Evolutionary conservation across 2,888 invertebrate genomes (phyloP), one percentile per base, ranked within the genome.

Genomic region (Barypeithes pellucidus): DNA sequence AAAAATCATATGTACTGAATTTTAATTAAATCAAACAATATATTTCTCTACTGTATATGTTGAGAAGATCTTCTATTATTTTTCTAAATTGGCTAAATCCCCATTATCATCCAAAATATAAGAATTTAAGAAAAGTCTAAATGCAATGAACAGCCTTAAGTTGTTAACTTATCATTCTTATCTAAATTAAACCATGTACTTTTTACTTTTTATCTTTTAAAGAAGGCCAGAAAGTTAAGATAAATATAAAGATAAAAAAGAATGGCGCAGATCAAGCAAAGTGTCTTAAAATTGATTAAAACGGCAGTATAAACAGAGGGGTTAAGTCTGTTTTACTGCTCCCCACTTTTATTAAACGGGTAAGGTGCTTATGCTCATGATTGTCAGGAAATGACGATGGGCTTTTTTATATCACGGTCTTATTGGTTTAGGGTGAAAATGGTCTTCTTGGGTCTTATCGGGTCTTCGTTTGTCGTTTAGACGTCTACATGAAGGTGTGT

Each of bases 271-370:
- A 84, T 84, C 83, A 82, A 65, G 81, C 82, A 81, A 81, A 85
- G 85, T 85, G 84, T 82, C 83, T 82, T 76, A 77, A 83, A 85
- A 86, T 86, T 86, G 86, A 86, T 86, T 86, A 85, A 84, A 86
- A 86, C 83, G 83, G 81, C 80, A 79, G 79, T 80, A 80, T 77
- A 81, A 84, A 83, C 82, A 80, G 81, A 77, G 82, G 82, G 84
- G 83, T 83, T 83, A 84, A 84, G 82, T 81, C 79, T 75, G 75
- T 81, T 80, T 79, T 68, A 63, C 47, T 73, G 57, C 68, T 78
- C 79, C 79, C 75, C 79, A 80, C 77, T 81, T 81, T 81, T 82
- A 82, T 81, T 81, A 81, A 82, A 82, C 79, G 76, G 74, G 47
- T 39, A 20, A 61, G 69, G 62, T 62, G 54, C 54, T 69, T 70